Conservation (phyloP, 2,797 vertebrate genomes). For the Buceros bicornis region DNA sequence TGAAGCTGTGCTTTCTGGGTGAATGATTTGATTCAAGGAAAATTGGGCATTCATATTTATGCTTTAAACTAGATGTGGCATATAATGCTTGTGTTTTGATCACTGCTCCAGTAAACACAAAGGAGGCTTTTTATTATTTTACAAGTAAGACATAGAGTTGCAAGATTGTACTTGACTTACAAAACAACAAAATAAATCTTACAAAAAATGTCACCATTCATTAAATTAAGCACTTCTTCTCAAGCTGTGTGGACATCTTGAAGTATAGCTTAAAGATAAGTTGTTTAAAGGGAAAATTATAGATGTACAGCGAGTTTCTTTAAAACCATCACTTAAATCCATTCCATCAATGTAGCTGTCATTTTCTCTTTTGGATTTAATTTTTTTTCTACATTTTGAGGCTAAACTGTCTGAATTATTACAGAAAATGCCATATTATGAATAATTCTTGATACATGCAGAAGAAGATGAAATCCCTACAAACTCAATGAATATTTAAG, state of each 20-base stretch:
- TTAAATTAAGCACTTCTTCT: conserved; percentile 39
- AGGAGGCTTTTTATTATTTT: neutral
- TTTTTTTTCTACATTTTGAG: neutral
- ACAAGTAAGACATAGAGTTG: neutral
- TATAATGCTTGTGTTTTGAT: conserved; percentile 56
- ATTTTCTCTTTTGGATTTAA: neutral
- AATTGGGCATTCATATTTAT: conserved; percentile 42
- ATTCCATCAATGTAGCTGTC: conserved; percentile 33
- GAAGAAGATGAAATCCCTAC: neutral
- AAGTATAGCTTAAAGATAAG: conserved; percentile 52
- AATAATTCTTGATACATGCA: conserved; percentile 45
- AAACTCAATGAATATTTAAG: conserved; percentile 54
- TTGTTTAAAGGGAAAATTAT: conserved; percentile 54
- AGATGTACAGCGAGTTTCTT: conserved; percentile 1
- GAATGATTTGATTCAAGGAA: conserved; percentile 57
- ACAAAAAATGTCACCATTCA: conserved; percentile 9
- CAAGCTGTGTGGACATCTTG: neutral
- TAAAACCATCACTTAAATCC: conserved; percentile 38
- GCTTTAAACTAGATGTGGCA: conserved; percentile 43
- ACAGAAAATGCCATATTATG: conserved; percentile 3
- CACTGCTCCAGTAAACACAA: conserved; percentile 34
- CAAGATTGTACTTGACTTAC: conserved; percentile 42
- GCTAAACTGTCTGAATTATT: conserved; percentile 27
- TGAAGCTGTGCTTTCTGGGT: conserved; percentile 23
- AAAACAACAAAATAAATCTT: conserved; percentile 68